These are phyloP conservation scores for Leucoraja erinaceus DNA, from an alignment of 2,113 vertebrate genomes.

Conservation along the genomic window DNA sequence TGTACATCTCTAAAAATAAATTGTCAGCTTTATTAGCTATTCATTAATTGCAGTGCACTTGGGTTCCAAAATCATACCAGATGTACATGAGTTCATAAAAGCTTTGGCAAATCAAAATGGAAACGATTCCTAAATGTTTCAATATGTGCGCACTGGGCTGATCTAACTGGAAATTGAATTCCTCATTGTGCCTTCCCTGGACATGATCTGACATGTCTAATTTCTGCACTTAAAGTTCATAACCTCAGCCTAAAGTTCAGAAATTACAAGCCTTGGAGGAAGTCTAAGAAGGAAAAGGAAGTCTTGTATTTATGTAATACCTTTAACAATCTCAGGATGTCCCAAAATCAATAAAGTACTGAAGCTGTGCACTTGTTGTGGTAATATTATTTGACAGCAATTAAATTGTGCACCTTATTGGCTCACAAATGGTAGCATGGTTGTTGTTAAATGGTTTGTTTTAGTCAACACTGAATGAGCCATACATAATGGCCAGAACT, in stretches of 20 bases:
- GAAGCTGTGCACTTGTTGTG: too few relatives aligned
- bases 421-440: too few relatives aligned
- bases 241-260: background rate
- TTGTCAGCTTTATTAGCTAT: background rate
- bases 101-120: background rate
- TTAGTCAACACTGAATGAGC: too few relatives aligned
- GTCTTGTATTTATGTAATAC: too few relatives aligned
- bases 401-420: too few relatives aligned
- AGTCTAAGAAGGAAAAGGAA: too few relatives aligned
- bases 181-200: background rate
- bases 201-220: background rate
- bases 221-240: background rate
- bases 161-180: background rate
- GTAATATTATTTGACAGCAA: too few relatives aligned
- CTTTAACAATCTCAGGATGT: too few relatives aligned
- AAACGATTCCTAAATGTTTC: background rate
- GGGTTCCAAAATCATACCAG: constrained; percentile 6
- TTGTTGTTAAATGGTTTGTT: too few relatives aligned
- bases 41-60: constrained; percentile 15
- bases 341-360: too few relatives aligned
- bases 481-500: too few relatives aligned
- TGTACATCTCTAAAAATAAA: constrained; percentile 15
- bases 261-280: background rate
- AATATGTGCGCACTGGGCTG: background rate
- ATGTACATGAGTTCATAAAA: background rate